A percentile compares a stretch with the other conserved stretches of the same genome.
Evolutionary conservation across 2,888 invertebrate genomes (phyloP).

Genomic region (Octonoba sinensis): DNA sequence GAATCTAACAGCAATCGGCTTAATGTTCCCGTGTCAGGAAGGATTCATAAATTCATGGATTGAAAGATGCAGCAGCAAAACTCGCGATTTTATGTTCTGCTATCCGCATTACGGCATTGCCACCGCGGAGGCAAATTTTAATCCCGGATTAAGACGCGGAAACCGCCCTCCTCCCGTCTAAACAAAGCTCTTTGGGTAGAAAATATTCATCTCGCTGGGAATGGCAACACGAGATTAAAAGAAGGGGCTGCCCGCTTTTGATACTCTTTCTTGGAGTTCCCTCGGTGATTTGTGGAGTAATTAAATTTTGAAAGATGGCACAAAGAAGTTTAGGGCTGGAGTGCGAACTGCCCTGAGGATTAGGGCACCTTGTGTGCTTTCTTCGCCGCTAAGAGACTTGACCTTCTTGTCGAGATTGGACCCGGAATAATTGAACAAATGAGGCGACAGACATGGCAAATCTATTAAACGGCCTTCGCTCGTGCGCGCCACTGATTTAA

Average conservation of each 20-base stretch:
- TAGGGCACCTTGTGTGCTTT: constrained; percentile 8
- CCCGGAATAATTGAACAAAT: constrained; percentile 40
- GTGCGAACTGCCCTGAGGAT: constrained; percentile 36
- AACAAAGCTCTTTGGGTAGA: constrained; percentile 51
- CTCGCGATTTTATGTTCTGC: constrained; percentile 52
- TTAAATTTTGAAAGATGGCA: constrained; percentile 57
- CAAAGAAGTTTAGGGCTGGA: constrained; percentile 47
- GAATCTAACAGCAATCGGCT: constrained; percentile 52
- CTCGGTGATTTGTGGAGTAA: constrained; percentile 51
- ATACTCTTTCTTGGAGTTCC: constrained; percentile 41
- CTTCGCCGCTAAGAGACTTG: constrained; percentile 27
- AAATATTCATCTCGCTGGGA: constrained; percentile 42
- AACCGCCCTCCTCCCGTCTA: constrained; percentile 32
- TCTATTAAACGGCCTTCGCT: constrained; percentile 54
- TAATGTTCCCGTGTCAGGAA: constrained; percentile 45
- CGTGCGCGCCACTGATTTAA: constrained; percentile 34
- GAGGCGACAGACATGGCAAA: constrained; percentile 40
- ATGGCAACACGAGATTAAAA: constrained; percentile 7
- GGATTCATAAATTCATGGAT: constrained; percentile 59
- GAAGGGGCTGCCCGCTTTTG: constrained; percentile 4
- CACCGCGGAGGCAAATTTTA: constrained; percentile 53
- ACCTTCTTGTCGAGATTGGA: constrained; percentile 24
- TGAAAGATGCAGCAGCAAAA: constrained; percentile 34
- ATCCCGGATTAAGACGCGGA: constrained; percentile 51
- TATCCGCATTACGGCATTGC: constrained; percentile 35